Evolutionary conservation across 2,888 invertebrate genomes (phyloP), one percentile per base, ranked within the genome.

Genomic region (Zootermopsis nevadensis): DNA sequence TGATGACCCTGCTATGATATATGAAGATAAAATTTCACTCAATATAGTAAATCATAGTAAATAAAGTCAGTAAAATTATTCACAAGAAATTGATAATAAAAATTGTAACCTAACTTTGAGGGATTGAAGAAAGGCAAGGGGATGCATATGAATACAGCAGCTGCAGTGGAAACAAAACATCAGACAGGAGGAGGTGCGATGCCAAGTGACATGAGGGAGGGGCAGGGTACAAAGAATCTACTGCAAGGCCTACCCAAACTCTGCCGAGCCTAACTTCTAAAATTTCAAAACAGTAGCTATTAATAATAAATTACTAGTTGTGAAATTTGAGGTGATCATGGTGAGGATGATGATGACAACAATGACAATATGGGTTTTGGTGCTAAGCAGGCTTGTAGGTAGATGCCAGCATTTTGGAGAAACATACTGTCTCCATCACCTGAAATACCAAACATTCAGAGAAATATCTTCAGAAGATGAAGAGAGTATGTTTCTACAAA

Each of bases 21-120:
- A 33, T 33, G 60, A 27, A n/a, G 27, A n/a, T 60, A 69, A 31
- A 69, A 69, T 69, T 30, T 69, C 42, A 74, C 19, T 33, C 60
- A 74, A 38, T 12, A 82, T 1, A 82, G 38, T 82, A 82, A 82
- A 66, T 67, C 33, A 82, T 38, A 76, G 33, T 33, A 82, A 81
- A 81, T 82, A 77, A 77, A 66, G 60, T 33, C 79, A 33, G 27
- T 66, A 8, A 79, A 79, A 82, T 81, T 1, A 82, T 55, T 33
- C 22, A 31, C 60, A 80, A 27, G 27, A 55, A 80, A 55, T 30
- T 48, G 30, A 48, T n/a, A 55, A 79, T 79, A 48, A 48, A 30
- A 33, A 55, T 60, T 8, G 27, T 60, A 60, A 67, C 66, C 35
- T 38, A 48, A 81, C 10, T 33, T 55, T 30, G 69, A 55, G 27